These are phyloP conservation scores for Ypsolopha scabrella DNA, from an alignment of 2,888 invertebrate genomes.

Conservation along the genomic window DNA sequence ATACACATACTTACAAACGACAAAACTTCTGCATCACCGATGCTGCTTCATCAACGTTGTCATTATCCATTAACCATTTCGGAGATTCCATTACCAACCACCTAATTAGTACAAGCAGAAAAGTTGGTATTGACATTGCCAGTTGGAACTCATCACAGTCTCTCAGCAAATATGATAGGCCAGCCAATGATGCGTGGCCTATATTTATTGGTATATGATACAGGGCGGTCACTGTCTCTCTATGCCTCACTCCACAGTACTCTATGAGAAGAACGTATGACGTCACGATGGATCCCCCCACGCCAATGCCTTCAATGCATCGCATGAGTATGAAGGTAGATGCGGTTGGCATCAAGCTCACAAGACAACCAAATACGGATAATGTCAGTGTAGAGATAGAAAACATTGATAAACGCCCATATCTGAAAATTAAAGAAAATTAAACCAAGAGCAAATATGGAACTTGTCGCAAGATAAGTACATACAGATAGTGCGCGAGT, in stretches of 20 bases:
- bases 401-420: slow-evolving; percentile 33
- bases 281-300: slow-evolving; percentile 43
- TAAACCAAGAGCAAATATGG: background rate
- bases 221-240: slow-evolving; percentile 38
- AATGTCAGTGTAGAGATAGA: slow-evolving; percentile 23
- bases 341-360: slow-evolving; percentile 30
- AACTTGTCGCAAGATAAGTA: too few relatives aligned
- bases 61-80: slow-evolving; percentile 48
- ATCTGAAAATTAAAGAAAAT: slow-evolving; percentile 24
- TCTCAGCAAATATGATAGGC: slow-evolving; percentile 38
- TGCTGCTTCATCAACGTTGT: slow-evolving; percentile 24
- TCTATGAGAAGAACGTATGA: slow-evolving; percentile 41
- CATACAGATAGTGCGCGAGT: too few relatives aligned
- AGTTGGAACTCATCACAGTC: slow-evolving; percentile 38
- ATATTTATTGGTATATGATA: slow-evolving; percentile 43
- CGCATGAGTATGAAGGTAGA: slow-evolving; percentile 31
- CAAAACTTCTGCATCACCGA: slow-evolving; percentile 34
- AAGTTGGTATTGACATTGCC: slow-evolving; percentile 37
- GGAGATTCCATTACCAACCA: slow-evolving; percentile 41
- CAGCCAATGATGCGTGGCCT: slow-evolving; percentile 36
- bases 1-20: slow-evolving; percentile 32
- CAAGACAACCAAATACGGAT: slow-evolving; percentile 29
- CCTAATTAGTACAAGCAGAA: slow-evolving; percentile 22
- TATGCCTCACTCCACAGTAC: slow-evolving; percentile 31
- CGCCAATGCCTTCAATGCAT: slow-evolving; percentile 38